Evolutionary conservation across 2,113 vertebrate species (phyloP), one percentile per base, ranked within the genome.

Genomic region (Dasypus novemcinctus): DNA sequence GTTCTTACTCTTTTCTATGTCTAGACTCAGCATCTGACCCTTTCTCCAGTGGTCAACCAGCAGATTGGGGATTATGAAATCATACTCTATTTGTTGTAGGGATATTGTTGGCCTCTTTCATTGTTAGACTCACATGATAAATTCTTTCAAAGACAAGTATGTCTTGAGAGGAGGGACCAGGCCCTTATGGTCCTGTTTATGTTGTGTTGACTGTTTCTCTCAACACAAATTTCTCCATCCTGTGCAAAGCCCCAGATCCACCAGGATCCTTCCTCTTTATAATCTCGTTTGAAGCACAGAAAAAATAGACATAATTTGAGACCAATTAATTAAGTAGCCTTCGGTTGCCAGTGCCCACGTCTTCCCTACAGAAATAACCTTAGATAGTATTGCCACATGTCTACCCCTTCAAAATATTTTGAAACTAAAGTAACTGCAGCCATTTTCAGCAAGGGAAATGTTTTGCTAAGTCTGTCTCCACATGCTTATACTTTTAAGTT

Each of bases 71-170:
- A 27, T n/a, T 81, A 49, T 49, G 46, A 93, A 66, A 76, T 54
- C 13, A 43, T 82, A 49, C 38, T 68, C 2, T 46, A 82, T 78
- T 87, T 83, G 29, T 52, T 82, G 52, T 27, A 82, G 69, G 43
- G 52, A 78, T 78, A 41, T 69, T 75, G 29, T 76, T 82, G n/a
- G 91, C 61, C 29, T 69, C 23, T 12, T 63, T 54, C 23, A 54
- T 46, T 80, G 41, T 72, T 64, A 36, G n/a, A 87, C 29, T 71
- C 36, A 38, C 54, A 41, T 61, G 36, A 46, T 33, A 92, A 82
- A 66, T 94, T 94, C 63, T 94, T 76, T 92, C 43, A 69, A 49
- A 91, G 41, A 43, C 69, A 87, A 91, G 41, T 14, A 23, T 88
- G 43, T 71, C 54, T 66, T 71, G 38, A 91, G 71, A 87, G 52